Conservation (phyloP, 2,113 vertebrate genomes). For the Caranx melampygus region DNA sequence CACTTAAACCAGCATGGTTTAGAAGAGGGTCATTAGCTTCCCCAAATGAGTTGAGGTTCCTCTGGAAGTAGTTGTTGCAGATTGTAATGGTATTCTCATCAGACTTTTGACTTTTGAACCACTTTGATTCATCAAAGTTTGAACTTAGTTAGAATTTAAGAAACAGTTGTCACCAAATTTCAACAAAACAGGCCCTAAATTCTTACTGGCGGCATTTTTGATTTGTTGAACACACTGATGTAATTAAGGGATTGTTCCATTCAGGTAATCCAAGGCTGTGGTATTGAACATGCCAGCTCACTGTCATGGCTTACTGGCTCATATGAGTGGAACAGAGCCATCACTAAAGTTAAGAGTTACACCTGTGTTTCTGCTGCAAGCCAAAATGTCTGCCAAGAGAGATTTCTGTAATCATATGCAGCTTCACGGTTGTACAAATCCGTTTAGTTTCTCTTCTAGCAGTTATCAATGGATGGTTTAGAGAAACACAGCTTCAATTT, state of each 20-base stretch:
- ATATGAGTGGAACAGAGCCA: constrained; percentile 34
- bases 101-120: background rate
- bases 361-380: constrained; percentile 59
- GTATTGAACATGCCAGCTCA: constrained; percentile 1
- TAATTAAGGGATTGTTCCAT: constrained; percentile 11
- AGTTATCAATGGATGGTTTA: constrained; percentile 12
- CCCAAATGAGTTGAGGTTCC: constrained; percentile 1
- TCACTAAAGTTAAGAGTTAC: constrained; percentile 11
- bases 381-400: constrained; percentile 35
- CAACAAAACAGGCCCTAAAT: background rate
- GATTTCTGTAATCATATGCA: constrained; percentile 11
- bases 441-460: background rate
- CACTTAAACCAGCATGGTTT: background rate
- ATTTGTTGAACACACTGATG: constrained; percentile 13
- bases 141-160: background rate
- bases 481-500: constrained; percentile 3
- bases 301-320: constrained; percentile 7
- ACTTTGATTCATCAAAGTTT: constrained; percentile 1
- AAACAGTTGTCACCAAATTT: background rate
- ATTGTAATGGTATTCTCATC: background rate
- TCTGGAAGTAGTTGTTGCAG: background rate
- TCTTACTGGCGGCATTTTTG: background rate
- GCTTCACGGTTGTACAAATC: background rate
- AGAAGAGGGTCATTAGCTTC: background rate
- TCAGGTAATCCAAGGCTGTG: background rate